These are phyloP conservation scores for Lates japonicus DNA, from an alignment of 2,797 vertebrate genomes.

Conservation along the genomic window DNA sequence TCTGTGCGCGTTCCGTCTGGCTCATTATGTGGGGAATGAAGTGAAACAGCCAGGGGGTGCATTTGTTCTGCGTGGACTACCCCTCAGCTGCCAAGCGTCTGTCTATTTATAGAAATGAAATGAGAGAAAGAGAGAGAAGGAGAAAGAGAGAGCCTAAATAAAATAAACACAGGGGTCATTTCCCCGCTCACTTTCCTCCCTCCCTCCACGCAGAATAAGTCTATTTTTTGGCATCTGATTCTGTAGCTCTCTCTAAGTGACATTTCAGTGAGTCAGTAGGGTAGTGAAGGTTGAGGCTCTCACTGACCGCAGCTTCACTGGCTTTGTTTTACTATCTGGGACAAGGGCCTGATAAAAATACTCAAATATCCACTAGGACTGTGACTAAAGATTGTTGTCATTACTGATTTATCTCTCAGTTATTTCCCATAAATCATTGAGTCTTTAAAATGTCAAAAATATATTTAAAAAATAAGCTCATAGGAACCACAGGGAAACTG, in stretches of 20 bases:
- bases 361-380: background rate
- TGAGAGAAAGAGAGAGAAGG: constrained; percentile 35
- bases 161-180: constrained; percentile 60
- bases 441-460: background rate
- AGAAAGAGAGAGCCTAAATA: constrained; percentile 47
- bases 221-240: constrained; percentile 29
- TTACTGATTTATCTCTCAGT: background rate
- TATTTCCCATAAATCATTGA: background rate
- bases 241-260: constrained; percentile 32
- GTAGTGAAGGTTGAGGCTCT: constrained; percentile 16
- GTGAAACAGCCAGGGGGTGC: constrained; percentile 81
- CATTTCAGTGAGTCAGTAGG: constrained; percentile 45
- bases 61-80: constrained; percentile 87
- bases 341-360: background rate
- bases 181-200: constrained; percentile 27
- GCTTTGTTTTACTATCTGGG: constrained; percentile 1
- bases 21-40: constrained; percentile 83
- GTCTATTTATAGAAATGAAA: constrained; percentile 84
- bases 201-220: constrained; percentile 5
- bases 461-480: background rate
- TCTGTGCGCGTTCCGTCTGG: constrained; percentile 72
- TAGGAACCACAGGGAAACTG: background rate
- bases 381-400: background rate
- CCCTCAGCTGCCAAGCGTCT: constrained; percentile 84
- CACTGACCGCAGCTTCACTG: constrained; percentile 13